Base-by-base conservation (phyloP, 2,888 invertebrate species). In the Brachylomia viminalis region DNA sequence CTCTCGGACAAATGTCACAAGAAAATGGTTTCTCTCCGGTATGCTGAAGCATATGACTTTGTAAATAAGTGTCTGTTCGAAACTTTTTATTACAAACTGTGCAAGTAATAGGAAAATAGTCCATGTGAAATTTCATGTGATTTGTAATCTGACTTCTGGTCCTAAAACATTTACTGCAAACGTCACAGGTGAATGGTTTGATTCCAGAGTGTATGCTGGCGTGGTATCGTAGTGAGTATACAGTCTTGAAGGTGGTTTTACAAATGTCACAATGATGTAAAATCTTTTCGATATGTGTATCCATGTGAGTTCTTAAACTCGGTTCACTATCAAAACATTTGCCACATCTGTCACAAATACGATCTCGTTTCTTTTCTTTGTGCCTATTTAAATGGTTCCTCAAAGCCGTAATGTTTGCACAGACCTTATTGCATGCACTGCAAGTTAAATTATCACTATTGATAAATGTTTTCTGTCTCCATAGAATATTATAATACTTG, bases 111-210 rank as follows among this genome's bases (percentile, higher is more conserved):
- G 98, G 98, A 96, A 97, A 97, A 23, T 97, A 97, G 11, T 98
- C 98, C 0, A 98, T 98, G 85, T 98, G 98, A 58, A 97, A 97
- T 68, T 98, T 96, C 80, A 97, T 97, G 90, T 98, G 98, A 66
- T 97, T 97, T 54, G 96, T 95, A 59, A 98, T 93, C 15, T 92
- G 91, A 15, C 86, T 90, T 47, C 87, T 86, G 0, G 91, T 78
- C 13, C 92, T 84, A 75, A 93, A 95, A 27, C 89, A 84, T 49
- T 90, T 88, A 0, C 91, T 93, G 47, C 95, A 95, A 70, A 92
- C 87, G 3, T 91, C 90, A 77, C 95, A 95, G 0, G 91, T 71
- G 54, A 91, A 93, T 0, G 94, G 94, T 72, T 93, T 94, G 0
- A 86, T 85, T 0, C 87, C 90, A 42, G 91, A 90, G 69, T 95